Percentiles rank a stretch among this genome's conserved stretches.
Conservation (phyloP, 2,797 vertebrate species). For the Phrynocephalus forsythii region DNA sequence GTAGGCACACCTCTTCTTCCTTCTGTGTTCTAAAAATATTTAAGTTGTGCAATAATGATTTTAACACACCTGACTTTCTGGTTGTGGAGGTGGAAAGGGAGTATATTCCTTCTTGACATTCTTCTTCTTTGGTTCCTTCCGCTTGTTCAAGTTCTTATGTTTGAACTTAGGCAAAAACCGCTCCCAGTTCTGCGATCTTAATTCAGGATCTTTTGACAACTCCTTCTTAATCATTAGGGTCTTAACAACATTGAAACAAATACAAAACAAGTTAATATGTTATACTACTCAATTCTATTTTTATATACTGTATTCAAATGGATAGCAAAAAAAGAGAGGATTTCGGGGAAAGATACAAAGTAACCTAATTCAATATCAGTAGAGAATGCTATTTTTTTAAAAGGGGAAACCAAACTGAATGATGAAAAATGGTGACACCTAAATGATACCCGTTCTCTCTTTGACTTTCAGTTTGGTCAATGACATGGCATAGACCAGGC, state of each 20-base stretch:
- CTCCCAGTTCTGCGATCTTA: slow-evolving; percentile 91
- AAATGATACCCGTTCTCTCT: not conserved
- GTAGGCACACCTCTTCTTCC: not conserved
- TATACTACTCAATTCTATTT: not conserved
- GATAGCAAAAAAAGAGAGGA: not conserved
- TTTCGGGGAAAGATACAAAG: slow-evolving; percentile 12
- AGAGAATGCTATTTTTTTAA: not conserved
- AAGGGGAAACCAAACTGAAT: not conserved
- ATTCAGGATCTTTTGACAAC: slow-evolving; percentile 90
- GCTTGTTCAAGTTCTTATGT: slow-evolving; percentile 91
- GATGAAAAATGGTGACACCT: slow-evolving; percentile 5
- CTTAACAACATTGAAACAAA: slow-evolving; percentile 71
- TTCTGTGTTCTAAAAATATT: not conserved
- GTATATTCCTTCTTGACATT: slow-evolving; percentile 92
- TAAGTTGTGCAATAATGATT: not conserved
- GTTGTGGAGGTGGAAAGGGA: slow-evolving; percentile 93
- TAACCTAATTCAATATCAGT: not conserved
- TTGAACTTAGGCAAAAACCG: slow-evolving; percentile 95
- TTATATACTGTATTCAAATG: not conserved
- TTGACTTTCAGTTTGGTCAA: not conserved
- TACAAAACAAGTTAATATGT: slow-evolving; percentile 45
- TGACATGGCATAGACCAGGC: not conserved
- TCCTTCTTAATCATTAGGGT: slow-evolving; percentile 98
- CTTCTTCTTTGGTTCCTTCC: slow-evolving; percentile 92
- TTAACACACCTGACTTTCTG: slow-evolving; percentile 89